phyloP scores from a whole-genome alignment of 2,888 invertebrate genomes.

The Ophion costatus region DNA sequence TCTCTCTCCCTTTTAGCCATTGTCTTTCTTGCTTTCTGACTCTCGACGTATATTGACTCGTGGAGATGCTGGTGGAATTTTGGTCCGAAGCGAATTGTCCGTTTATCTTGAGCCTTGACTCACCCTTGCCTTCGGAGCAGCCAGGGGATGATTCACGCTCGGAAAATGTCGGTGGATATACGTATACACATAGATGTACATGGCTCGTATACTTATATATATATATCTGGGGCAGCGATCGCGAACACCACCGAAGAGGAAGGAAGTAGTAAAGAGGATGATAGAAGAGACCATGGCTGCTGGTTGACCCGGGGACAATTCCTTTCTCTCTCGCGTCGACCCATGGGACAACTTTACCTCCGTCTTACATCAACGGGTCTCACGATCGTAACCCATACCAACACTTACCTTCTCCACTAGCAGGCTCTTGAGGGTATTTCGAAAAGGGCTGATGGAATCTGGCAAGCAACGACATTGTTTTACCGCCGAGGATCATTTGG shows the following conservation, averaged over 20 bases:
- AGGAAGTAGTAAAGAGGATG: conserved; percentile 53
- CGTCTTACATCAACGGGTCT: conserved; percentile 58
- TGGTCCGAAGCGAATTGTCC: conserved; percentile 57
- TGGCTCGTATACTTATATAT: conserved; percentile 24
- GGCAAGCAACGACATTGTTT: conserved; percentile 34
- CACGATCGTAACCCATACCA: conserved; percentile 45
- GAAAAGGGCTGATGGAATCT: conserved; percentile 43
- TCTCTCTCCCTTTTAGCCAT: not conserved
- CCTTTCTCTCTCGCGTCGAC: conserved; percentile 38
- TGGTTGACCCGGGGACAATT: conserved; percentile 58
- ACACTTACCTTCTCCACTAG: conserved; percentile 25
- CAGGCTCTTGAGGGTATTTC: conserved; percentile 22
- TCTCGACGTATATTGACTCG: conserved; percentile 61
- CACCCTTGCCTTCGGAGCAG: conserved; percentile 28
- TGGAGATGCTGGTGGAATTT: conserved; percentile 53
- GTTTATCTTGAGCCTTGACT: conserved; percentile 64
- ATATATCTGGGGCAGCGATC: conserved; percentile 35
- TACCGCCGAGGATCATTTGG: conserved; percentile 14
- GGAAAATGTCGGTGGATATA: conserved; percentile 29
- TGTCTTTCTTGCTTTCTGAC: conserved; percentile 54
- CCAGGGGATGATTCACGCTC: conserved; percentile 67
- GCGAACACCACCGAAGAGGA: conserved; percentile 43
- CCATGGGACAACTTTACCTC: conserved; percentile 69
- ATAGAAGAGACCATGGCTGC: conserved; percentile 15
- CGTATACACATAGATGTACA: conserved; percentile 26